phyloP scores from a whole-genome alignment of 2,113 vertebrate genomes.

The Henicopernis longicauda region DNA sequence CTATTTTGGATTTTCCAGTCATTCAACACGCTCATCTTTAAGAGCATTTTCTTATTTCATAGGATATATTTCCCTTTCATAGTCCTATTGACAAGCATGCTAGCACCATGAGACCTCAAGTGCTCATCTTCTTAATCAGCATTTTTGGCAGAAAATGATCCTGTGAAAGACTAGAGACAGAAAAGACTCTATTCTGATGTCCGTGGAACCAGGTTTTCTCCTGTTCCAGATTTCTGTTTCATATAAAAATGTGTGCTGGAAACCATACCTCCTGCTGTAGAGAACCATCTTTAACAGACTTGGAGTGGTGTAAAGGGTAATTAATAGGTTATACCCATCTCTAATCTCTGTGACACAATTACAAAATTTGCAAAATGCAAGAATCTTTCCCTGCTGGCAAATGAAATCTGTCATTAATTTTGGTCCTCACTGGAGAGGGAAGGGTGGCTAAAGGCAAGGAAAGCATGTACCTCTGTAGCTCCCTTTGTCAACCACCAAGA shows the following conservation, averaged over 20 bases:
- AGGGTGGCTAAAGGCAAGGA: not conserved
- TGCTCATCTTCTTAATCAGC: not conserved
- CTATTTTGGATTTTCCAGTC: not conserved
- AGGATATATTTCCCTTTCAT: not conserved
- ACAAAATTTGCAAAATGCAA: not conserved
- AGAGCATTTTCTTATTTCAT: not conserved
- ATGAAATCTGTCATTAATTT: not conserved
- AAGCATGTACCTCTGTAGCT: not conserved
- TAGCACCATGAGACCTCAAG: constrained; percentile 11
- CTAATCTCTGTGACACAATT: not conserved
- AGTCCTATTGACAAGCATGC: not conserved
- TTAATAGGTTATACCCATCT: not conserved
- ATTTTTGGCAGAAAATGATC: not conserved
- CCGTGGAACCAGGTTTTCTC: not conserved
- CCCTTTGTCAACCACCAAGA: not conserved
- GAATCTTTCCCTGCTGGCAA: not conserved
- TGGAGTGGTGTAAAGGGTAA: not conserved
- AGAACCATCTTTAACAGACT: not conserved
- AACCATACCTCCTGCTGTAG: not conserved
- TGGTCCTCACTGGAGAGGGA: not conserved
- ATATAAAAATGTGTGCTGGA: not conserved
- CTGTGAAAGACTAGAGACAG: not conserved
- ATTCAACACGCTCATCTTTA: not conserved
- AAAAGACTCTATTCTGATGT: not conserved
- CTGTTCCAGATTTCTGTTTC: not conserved